Base-by-base conservation (phyloP, 2,888 invertebrate species). In the Diaprepes abbreviatus region DNA sequence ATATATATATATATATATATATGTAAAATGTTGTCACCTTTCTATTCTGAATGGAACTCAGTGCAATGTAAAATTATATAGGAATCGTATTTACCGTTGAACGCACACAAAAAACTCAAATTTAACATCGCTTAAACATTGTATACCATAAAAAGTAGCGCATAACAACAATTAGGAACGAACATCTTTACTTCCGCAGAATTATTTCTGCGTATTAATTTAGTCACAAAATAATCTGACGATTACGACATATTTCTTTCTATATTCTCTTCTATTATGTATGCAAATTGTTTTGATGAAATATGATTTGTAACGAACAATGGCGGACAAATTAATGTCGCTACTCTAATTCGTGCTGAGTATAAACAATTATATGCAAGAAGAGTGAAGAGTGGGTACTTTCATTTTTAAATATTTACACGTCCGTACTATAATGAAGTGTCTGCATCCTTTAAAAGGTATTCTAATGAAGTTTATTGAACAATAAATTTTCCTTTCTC, bases 381-480 rank as follows among this genome's bases (percentile, higher is more conserved):
- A 24, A 24, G 24, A 55, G 55, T 43, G 14, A 48, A 50, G 57
- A 35, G 64, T 14, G 6, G 21, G 63, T 40, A 65, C 65, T 65
- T 65, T 65, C 65, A 21, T 48, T 65, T 65, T 65, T 57, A 57
- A 65, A 65, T 65, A 65, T 45, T 58, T 65, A 16, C 65, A 65
- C 58, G 65, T 65, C 10, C 28, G n/a, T 45, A 24, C 45, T 28
- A 14, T 28, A 28, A 50, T 28, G 1, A 28, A 50, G 28, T 28
- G 48, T 50, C 48, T 50, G 48, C 3, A 24, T 7, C 9, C 12
- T 14, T 40, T 17, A 43, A 43, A 43, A 43, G 43, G 43, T 43
- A 40, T 17, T 7, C 17, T 33, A 33, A 1, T 21, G 5, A 10
- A n/a, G n/a, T 16, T 2, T 40, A 14, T 43, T 43, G 21, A 19